Base-by-base conservation (phyloP, 2,113 vertebrate genomes). In the Morone saxatilis region DNA sequence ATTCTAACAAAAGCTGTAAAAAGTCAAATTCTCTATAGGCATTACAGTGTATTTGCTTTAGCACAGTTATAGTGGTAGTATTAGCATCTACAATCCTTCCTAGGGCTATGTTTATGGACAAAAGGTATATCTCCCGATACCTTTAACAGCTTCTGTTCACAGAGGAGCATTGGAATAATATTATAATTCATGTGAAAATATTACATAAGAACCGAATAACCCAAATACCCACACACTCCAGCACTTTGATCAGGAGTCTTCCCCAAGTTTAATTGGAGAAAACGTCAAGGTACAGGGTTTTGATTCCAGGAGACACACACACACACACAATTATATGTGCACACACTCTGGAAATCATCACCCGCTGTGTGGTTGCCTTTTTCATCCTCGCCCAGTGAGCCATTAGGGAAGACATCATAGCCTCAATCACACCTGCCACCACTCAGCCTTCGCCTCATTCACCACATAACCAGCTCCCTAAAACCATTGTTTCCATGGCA, bases 401-500 rank as follows among this genome's bases (percentile, higher is more conserved):
- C 80, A 84, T 93, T 92, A 86, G 74, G 48, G 22, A 76, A 83
- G 86, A 87, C 86, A 83, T 86, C 87, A 71, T 76, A 76, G 79
- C 74, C 79, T 90, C 86, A 84, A 80, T 93, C 86, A 84, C 86
- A 88, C 89, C 91, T 92, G 87, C 84, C 86, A 71, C 83, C 68
- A 12, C 81, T 82, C 84, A 83, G 83, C 88, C 70, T 51, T 87
- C 63, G 70, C 85, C 88, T 90, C 88, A 66, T 87, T 86, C 87
- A 43, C 81, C 79, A 70, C 84, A 73, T 50, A 82, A 75, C 86
- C 89, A 81, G 83, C 81, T 82, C 66, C 71, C 79, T 31, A 54
- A 73, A 86, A 78, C 72, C 73, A 72, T 71, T 73, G 93, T 93
- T 91, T 90, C 93, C 88, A 86, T 91, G 85, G 90, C 80, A 90